These are phyloP conservation scores for Diplodus sargus DNA, from an alignment of 2,797 vertebrate species.

Conservation along the genomic window DNA sequence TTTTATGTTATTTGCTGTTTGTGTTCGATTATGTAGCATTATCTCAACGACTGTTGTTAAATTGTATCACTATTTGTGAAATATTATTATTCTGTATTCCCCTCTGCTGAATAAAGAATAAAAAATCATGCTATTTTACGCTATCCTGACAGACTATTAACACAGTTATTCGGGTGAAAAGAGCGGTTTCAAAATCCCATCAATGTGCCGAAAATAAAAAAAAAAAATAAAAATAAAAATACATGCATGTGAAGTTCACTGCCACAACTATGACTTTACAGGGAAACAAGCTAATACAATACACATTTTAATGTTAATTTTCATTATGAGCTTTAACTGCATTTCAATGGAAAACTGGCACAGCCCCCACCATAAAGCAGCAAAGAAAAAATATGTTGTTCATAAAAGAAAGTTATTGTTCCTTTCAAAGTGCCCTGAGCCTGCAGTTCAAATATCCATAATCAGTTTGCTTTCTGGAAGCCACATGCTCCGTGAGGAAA, in stretches of 20 bases:
- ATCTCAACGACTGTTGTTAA: too few species aligned
- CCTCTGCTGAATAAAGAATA: too few species aligned
- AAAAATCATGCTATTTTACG: neutral
- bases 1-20: too few species aligned
- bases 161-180: constrained; percentile 34
- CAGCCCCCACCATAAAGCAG: constrained; percentile 57
- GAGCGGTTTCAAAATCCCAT: constrained; percentile 18
- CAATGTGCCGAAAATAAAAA: constrained; percentile 22
- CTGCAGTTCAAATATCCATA: constrained; percentile 72
- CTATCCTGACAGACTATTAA: constrained; percentile 31
- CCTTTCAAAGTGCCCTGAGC: constrained; percentile 72
- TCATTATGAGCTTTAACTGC: constrained; percentile 71
- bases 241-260: constrained; percentile 17
- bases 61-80: too few species aligned
- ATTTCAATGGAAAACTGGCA: constrained; percentile 84
- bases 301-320: constrained; percentile 70
- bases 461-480: constrained; percentile 79
- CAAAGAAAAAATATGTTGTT: constrained; percentile 72
- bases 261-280: constrained; percentile 59
- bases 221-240: neutral
- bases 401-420: constrained; percentile 83
- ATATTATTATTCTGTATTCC: too few species aligned
- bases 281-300: constrained; percentile 50
- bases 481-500: constrained; percentile 71
- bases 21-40: too few species aligned